A percentile compares a stretch with the other conserved stretches of the same genome.
phyloP scores from a whole-genome alignment of 2,888 invertebrate species.

The Zele albiditarsus region DNA sequence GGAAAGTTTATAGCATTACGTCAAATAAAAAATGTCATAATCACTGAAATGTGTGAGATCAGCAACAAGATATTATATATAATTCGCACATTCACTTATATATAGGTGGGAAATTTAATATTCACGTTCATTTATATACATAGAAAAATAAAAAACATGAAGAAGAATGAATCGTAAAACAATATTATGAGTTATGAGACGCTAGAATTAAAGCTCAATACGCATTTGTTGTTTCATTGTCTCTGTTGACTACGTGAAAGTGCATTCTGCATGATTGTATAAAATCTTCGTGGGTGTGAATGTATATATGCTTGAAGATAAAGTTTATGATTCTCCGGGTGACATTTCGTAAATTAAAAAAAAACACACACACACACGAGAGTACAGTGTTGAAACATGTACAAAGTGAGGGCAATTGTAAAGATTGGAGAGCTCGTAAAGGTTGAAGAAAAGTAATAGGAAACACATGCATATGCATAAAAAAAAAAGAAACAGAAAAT shows the following conservation, averaged over 20 bases:
- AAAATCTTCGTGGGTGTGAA: not conserved
- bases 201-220: slow-evolving; percentile 59
- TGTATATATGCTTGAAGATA: not conserved
- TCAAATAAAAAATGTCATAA: not conserved
- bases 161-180: slow-evolving; percentile 58
- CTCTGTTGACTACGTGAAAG: slow-evolving; percentile 31
- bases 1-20: not conserved
- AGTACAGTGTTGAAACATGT: not conserved
- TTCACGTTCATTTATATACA: not conserved
- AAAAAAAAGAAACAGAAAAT: too few relatives aligned
- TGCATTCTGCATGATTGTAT: slow-evolving; percentile 27
- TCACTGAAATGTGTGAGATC: not conserved
- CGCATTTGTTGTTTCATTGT: slow-evolving; percentile 62
- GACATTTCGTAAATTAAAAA: slow-evolving; percentile 24
- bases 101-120: not conserved
- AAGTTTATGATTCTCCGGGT: slow-evolving; percentile 1
- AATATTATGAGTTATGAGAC: slow-evolving; percentile 64
- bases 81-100: not conserved
- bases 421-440: slow-evolving; percentile 27
- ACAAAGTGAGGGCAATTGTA: not conserved
- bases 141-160: not conserved
- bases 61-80: not conserved
- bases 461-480: too few relatives aligned
- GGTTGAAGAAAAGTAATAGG: too few relatives aligned
- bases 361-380: not conserved